Evolutionary conservation across 2,113 vertebrate species (phyloP).

Genomic region (Oryzias javanicus): DNA sequence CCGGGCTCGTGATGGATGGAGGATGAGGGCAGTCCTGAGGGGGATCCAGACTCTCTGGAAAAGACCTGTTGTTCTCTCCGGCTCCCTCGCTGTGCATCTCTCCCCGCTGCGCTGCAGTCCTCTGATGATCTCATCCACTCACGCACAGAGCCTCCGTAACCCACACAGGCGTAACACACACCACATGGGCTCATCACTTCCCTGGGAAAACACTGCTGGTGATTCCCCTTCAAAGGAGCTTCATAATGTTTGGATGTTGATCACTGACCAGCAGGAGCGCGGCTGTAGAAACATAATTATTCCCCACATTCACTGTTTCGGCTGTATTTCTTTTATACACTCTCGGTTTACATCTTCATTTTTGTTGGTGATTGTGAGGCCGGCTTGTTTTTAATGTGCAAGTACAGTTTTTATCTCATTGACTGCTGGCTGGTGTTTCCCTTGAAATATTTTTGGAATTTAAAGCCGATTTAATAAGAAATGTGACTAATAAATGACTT

Average conservation of each 20-base stretch:
- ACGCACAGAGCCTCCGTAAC: constrained; percentile 16
- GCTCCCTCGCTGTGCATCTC: constrained; percentile 11
- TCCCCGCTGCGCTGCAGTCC: constrained; percentile 30
- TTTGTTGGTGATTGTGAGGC: background rate
- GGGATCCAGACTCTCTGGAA: constrained; percentile 53
- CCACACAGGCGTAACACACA: constrained; percentile 20
- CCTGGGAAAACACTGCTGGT: constrained; percentile 40
- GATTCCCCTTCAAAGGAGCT: constrained; percentile 51
- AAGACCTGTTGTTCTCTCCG: constrained; percentile 44
- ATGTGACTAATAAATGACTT: no score
- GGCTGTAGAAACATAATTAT: background rate
- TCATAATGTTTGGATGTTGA: background rate
- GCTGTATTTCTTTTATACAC: background rate
- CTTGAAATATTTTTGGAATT: no score
- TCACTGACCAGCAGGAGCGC: background rate
- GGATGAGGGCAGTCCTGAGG: constrained; percentile 58
- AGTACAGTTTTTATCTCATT: background rate
- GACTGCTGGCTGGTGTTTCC: background rate
- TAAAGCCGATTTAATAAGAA: no score
- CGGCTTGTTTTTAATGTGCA: background rate
- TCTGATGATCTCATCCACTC: constrained; percentile 49
- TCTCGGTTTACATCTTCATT: background rate
- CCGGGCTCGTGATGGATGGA: constrained; percentile 41
- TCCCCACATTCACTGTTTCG: background rate
- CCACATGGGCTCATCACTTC: constrained; percentile 20